Conservation (phyloP, 2,113 vertebrate species). For the Pterocles burchelli region DNA sequence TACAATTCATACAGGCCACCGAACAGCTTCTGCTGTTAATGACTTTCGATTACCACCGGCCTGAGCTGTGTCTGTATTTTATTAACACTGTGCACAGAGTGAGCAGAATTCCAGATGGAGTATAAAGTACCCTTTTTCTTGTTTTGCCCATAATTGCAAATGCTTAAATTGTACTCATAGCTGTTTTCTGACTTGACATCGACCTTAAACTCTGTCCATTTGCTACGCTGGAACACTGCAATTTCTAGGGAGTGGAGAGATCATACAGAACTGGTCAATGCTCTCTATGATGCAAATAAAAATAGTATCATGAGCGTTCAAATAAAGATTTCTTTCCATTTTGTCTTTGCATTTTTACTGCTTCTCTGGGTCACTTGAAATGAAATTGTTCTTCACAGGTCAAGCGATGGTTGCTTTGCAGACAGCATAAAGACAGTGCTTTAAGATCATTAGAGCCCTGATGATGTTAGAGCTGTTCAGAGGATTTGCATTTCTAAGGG, state of each 20-base stretch:
- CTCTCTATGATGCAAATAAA: slow-evolving; percentile 15
- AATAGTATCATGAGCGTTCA: neutral
- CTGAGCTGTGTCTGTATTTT: slow-evolving; percentile 18
- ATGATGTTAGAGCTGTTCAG: neutral
- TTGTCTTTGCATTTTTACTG: slow-evolving; percentile 16
- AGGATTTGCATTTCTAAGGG: slow-evolving; percentile 19
- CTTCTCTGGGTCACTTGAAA: slow-evolving; percentile 33
- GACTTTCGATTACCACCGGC: neutral
- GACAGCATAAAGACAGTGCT: neutral
- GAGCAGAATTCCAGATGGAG: slow-evolving; percentile 24
- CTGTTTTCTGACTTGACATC: neutral
- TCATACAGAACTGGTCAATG: neutral
- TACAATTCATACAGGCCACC: neutral
- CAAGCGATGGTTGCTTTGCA: neutral
- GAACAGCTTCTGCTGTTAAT: slow-evolving; percentile 33
- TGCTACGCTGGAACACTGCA: neutral
- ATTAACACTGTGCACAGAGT: slow-evolving; percentile 1
- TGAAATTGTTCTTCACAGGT: slow-evolving; percentile 41
- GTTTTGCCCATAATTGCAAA: neutral
- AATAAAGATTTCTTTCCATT: slow-evolving; percentile 17
- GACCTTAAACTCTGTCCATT: neutral
- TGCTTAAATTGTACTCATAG: neutral
- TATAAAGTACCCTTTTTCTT: neutral
- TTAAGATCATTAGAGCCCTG: neutral
- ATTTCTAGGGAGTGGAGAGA: neutral